phyloP scores from a whole-genome alignment of 2,113 vertebrate genomes.

The Microcebus jonahi region DNA sequence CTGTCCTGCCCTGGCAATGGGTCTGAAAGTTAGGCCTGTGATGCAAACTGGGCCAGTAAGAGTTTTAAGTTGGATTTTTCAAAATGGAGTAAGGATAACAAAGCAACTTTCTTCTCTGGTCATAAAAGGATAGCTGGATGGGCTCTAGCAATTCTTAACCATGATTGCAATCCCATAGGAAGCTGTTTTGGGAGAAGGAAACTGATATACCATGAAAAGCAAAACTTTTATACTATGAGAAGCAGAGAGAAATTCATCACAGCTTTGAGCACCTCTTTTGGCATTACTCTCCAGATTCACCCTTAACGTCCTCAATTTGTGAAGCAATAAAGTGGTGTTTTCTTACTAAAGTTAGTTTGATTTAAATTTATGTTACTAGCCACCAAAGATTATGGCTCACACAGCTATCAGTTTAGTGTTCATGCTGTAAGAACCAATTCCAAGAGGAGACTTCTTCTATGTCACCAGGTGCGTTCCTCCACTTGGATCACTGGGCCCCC shows the following conservation, averaged over 20 bases:
- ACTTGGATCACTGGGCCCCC: neutral
- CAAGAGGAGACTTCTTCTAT: neutral
- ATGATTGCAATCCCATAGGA: neutral
- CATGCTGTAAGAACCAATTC: neutral
- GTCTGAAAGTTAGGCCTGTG: neutral
- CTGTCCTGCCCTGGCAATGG: neutral
- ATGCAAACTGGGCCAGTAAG: neutral
- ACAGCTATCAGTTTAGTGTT: neutral
- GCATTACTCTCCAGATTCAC: neutral
- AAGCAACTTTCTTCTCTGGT: neutral
- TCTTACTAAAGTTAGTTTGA: neutral
- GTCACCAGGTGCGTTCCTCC: neutral
- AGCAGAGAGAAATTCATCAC: neutral
- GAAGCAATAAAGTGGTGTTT: neutral
- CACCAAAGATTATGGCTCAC: neutral
- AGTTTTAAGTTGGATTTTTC: neutral
- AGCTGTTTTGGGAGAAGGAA: neutral
- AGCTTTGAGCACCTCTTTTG: neutral
- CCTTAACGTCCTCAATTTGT: neutral
- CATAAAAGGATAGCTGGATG: neutral
- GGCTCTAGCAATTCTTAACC: neutral
- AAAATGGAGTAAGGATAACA: neutral
- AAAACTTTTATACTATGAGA: neutral
- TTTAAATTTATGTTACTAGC: neutral
- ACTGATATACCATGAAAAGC: neutral